phyloP scores from a whole-genome alignment of 2,113 vertebrate genomes.

The Apaloderma vittatum region DNA sequence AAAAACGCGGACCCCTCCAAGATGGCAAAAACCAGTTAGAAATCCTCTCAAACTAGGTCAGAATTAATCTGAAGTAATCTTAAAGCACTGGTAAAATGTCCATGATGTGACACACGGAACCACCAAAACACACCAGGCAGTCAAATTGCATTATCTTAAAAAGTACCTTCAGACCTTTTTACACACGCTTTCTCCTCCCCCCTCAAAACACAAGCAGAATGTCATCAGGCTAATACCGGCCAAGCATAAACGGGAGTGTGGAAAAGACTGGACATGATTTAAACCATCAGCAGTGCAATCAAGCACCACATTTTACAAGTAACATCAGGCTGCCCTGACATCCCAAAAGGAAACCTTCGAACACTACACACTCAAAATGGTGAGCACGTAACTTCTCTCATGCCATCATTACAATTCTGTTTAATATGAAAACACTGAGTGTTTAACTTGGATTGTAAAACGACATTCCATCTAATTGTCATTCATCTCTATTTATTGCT shows the following conservation, averaged over 20 bases:
- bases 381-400: conserved; percentile 34
- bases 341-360: conserved; percentile 51
- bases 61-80: conserved; percentile 72
- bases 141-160: conserved; percentile 46
- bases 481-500: background rate
- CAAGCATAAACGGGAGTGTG: background rate
- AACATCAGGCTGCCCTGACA: conserved; percentile 3
- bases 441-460: conserved; percentile 66
- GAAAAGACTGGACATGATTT: conserved; percentile 18
- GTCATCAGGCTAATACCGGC: background rate
- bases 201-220: conserved; percentile 26
- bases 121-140: conserved; percentile 59
- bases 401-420: conserved; percentile 9
- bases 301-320: conserved; percentile 36
- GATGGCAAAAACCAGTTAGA: conserved; percentile 15
- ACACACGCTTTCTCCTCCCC: background rate
- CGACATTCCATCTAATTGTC: conserved; percentile 9
- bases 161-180: conserved; percentile 39
- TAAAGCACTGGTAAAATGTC: conserved; percentile 64
- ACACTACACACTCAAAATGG: conserved; percentile 25
- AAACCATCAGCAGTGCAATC: conserved; percentile 12
- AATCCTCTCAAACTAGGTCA: conserved; percentile 78
- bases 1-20: conserved; percentile 52
- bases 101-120: conserved; percentile 42
- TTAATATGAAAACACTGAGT: conserved; percentile 21